A percentile compares a stretch with the other conserved stretches of the same genome.
phyloP scores from a whole-genome alignment of 2,797 vertebrate genomes.

The Spinibarbus caldwelli region DNA sequence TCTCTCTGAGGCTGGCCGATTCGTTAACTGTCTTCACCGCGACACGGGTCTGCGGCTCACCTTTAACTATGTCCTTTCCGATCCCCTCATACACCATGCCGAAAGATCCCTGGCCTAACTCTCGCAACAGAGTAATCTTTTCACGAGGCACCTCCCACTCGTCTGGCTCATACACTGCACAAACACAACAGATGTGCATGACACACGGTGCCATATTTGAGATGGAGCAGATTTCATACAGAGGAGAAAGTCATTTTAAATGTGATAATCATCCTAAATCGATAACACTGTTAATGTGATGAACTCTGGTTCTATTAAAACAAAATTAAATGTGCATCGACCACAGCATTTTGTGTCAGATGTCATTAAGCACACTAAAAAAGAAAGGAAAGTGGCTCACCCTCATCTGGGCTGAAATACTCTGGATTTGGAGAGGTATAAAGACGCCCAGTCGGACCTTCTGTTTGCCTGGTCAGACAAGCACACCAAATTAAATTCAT shows the following conservation, averaged over 20 bases:
- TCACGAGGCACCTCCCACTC: conserved; percentile 96
- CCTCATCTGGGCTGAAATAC: conserved; percentile 92
- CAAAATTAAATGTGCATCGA: conserved; percentile 14
- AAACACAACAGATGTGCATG: conserved; percentile 41
- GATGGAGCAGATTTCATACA: background rate
- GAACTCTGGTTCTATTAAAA: background rate
- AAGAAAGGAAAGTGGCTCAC: conserved; percentile 73
- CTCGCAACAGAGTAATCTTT: conserved; percentile 88
- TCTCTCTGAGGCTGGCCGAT: conserved; percentile 91
- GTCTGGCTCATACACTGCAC: conserved; percentile 90
- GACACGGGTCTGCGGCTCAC: conserved; percentile 84
- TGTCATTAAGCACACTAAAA: background rate
- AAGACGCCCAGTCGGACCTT: conserved; percentile 90
- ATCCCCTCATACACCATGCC: conserved; percentile 98
- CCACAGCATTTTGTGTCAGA: background rate
- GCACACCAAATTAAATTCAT: background rate
- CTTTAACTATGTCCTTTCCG: conserved; percentile 92
- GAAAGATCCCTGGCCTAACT: conserved; percentile 96
- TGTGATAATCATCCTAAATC: conserved; percentile 20
- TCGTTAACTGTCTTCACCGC: conserved; percentile 98
- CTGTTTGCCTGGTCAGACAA: conserved; percentile 81
- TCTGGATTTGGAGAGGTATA: conserved; percentile 96
- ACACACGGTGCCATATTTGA: conserved; percentile 8
- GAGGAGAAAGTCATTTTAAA: conserved; percentile 26
- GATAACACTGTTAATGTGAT: conserved; percentile 5